Base-by-base conservation (phyloP, 2,888 invertebrate species). In the Oscheius myriophilus region DNA sequence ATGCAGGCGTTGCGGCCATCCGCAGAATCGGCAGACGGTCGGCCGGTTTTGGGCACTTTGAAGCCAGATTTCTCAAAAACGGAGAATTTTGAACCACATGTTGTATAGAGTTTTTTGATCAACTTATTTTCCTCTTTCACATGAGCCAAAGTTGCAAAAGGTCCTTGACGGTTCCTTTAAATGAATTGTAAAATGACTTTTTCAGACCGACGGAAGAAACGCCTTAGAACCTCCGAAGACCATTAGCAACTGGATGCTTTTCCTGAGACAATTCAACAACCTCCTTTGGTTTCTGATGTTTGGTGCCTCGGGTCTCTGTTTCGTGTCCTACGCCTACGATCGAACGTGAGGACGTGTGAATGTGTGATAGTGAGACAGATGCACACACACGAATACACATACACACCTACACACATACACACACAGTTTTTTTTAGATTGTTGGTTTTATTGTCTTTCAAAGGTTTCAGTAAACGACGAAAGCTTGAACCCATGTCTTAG, bases 261-360 rank as follows among this genome's bases (percentile, higher is more conserved):
- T 83, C 67, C 68, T 72, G 9, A 71, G 79, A 45, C 83, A 83
- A 49, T 83, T 83, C 70, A 73, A 82, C 58, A 81, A 83, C 64
- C 79, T 81, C 53, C 80, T 83, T 51, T 83, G 83, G 83, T 33
- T 83, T n/a, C 75, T 83, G 9, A 72, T 83, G 65, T 72, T 82
- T 55, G 81, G 79, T 11, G 79, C 81, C 4, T 79, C 77, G 11
- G 63, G 74, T 6, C 68, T 78, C 12, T 79, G 81, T 66, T 72
- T 79, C 21, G 66, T 82, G 52, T 77, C 79, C 53, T 82, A 76
- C 68, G 55, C 68, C 23, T 72, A 79, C 43, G 81, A 82, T 45
- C 70, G 69, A 55, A 71, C 67, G 69, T 71, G 23, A 67, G 64
- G 49, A 18, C 16, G 55, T 52, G 16, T 6, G n/a, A 3, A 54